These are phyloP conservation scores for Gambusia yucatana DNA, from an alignment of 2,797 vertebrate species.

Conservation along the genomic window DNA sequence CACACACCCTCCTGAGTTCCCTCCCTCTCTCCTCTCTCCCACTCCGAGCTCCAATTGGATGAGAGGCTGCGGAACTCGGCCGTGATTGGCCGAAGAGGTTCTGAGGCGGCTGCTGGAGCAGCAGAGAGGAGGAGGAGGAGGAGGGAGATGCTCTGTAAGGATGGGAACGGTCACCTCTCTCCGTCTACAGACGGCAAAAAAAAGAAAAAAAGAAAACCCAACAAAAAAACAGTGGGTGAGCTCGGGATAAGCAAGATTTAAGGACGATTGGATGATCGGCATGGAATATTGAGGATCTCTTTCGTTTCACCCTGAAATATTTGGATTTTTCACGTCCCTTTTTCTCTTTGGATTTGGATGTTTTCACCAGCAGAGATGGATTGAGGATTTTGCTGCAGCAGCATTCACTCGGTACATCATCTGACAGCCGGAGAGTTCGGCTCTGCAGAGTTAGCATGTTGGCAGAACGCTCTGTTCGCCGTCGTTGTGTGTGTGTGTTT, in stretches of 20 bases:
- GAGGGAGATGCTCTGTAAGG: slow-evolving; percentile 69
- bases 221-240: slow-evolving; percentile 23
- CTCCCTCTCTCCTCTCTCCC: slow-evolving; percentile 24
- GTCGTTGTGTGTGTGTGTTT: background rate
- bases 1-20: slow-evolving; percentile 14
- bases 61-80: slow-evolving; percentile 39
- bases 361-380: slow-evolving; percentile 47
- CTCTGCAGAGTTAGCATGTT: slow-evolving; percentile 45
- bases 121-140: slow-evolving; percentile 41
- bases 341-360: slow-evolving; percentile 29
- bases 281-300: slow-evolving; percentile 46
- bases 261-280: slow-evolving; percentile 19
- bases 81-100: slow-evolving; percentile 54
- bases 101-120: slow-evolving; percentile 46
- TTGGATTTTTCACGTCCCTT: slow-evolving; percentile 13
- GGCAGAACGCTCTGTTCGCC: slow-evolving; percentile 18
- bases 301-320: slow-evolving; percentile 25
- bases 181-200: slow-evolving; percentile 33
- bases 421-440: slow-evolving; percentile 47
- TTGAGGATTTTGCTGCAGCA: slow-evolving; percentile 58
- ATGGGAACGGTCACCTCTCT: slow-evolving; percentile 61
- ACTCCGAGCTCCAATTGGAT: slow-evolving; percentile 75
- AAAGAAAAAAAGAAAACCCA: slow-evolving; percentile 17
- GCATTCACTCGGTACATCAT: slow-evolving; percentile 55
- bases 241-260: slow-evolving; percentile 5